These are phyloP conservation scores for Pituophis catenifer DNA, from an alignment of 2,113 vertebrate genomes.

Conservation along the genomic window DNA sequence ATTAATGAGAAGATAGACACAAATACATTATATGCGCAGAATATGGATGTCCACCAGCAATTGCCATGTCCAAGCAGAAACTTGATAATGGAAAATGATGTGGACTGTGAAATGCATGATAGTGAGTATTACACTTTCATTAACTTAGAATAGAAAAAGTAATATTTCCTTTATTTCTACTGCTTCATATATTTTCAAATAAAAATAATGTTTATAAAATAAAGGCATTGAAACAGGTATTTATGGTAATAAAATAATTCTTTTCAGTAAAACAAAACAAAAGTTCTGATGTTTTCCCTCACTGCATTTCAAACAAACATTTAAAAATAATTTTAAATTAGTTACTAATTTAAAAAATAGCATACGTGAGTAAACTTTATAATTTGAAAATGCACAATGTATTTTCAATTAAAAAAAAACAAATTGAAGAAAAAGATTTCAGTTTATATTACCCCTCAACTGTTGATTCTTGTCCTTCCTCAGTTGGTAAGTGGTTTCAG, in stretches of 20 bases:
- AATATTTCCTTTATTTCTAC: slow-evolving; percentile 18
- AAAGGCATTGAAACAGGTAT: neutral
- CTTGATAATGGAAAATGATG: neutral
- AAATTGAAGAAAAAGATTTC: slow-evolving; percentile 14
- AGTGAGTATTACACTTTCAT: slow-evolving; percentile 6
- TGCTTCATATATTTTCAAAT: slow-evolving; percentile 13
- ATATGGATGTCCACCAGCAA: neutral
- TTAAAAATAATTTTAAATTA: slow-evolving; percentile 27
- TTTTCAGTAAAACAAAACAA: neutral
- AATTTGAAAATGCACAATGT: slow-evolving; percentile 11
- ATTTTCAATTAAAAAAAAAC: neutral
- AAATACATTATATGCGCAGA: neutral
- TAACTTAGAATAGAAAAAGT: neutral
- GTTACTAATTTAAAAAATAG: slow-evolving; percentile 22
- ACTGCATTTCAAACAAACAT: neutral
- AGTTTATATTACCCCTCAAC: slow-evolving; percentile 13
- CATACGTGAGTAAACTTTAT: neutral
- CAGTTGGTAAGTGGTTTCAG: slow-evolving; percentile 47
- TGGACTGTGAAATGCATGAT: neutral
- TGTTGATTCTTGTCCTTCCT: slow-evolving; percentile 28
- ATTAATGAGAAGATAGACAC: neutral
- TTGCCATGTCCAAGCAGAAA: neutral
- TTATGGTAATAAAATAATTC: neutral
- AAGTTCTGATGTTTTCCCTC: neutral
- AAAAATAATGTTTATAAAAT: neutral